Conservation (phyloP, 1,140 invertebrate genomes). For the Meteorus sp. region DNA sequence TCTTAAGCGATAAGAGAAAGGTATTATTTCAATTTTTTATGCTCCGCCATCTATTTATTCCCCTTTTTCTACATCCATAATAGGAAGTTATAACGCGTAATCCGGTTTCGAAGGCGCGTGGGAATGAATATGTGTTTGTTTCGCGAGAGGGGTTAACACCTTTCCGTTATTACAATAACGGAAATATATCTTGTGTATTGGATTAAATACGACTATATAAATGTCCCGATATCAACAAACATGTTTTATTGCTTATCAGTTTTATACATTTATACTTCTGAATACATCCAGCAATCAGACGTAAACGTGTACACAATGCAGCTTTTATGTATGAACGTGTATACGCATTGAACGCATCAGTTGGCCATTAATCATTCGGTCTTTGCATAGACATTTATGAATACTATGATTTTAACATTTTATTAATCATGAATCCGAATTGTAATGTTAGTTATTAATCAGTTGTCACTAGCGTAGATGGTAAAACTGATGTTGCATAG, state of each 20-base stretch:
- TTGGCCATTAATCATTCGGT: no score
- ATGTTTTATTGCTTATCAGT: not conserved
- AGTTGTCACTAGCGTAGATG: no score
- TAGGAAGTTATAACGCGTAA: slow-evolving; percentile 3
- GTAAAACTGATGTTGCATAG: no score
- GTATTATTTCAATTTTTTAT: not conserved
- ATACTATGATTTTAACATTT: no score
- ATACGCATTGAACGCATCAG: no score
- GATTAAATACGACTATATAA: slow-evolving; percentile 6
- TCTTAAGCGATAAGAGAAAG: not conserved
- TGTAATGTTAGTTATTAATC: no score
- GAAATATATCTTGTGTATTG: slow-evolving; percentile 1
- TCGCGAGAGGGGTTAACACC: slow-evolving; percentile 10
- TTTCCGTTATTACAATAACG: slow-evolving; percentile 21
- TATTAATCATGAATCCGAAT: no score
- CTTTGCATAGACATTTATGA: no score
- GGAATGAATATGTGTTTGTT: slow-evolving; percentile 18
- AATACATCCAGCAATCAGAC: no score
- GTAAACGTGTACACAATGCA: not conserved
- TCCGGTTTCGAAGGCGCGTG: slow-evolving; percentile 1
- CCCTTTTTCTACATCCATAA: not conserved
- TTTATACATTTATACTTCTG: not conserved
- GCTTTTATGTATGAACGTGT: no score
- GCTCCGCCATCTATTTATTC: not conserved
- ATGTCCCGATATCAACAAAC: not conserved